phyloP scores from a whole-genome alignment of 2,797 vertebrate genomes.

The Synaphobranchus kaupii region DNA sequence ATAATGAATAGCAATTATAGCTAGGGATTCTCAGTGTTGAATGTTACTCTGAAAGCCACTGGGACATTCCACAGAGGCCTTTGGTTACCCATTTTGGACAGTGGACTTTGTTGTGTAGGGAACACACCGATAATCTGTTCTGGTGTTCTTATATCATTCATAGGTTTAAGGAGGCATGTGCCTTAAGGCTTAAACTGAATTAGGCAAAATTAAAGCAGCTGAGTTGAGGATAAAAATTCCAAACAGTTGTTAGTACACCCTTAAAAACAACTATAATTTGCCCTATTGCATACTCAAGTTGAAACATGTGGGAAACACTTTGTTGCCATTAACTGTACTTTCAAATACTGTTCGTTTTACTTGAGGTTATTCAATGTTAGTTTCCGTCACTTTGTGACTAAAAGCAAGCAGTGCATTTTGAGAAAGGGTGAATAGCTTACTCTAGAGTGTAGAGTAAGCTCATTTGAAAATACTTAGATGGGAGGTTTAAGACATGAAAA shows the following conservation, averaged over 20 bases:
- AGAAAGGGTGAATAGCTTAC: neutral
- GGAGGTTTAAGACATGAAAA: neutral
- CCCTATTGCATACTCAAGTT: constrained; percentile 3
- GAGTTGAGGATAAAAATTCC: neutral
- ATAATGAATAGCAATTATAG: neutral
- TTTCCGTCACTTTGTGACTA: constrained; percentile 24
- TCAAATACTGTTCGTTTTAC: constrained; percentile 14
- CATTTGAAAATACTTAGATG: neutral
- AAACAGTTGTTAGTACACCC: neutral
- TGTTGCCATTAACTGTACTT: constrained; percentile 18
- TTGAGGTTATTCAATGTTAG: constrained; percentile 1
- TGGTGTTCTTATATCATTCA: constrained; percentile 58
- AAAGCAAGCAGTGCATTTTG: constrained; percentile 21
- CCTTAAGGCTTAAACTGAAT: constrained; percentile 68
- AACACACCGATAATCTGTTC: neutral
- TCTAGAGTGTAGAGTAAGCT: neutral
- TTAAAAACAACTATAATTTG: neutral
- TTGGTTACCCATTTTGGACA: constrained; percentile 24
- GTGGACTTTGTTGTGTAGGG: constrained; percentile 6
- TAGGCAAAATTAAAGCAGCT: constrained; percentile 49
- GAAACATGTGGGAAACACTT: constrained; percentile 14
- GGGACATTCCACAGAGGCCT: constrained; percentile 6
- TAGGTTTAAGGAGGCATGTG: constrained; percentile 61
- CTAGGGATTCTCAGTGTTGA: constrained; percentile 19
- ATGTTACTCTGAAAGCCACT: constrained; percentile 13